Evolutionary conservation across 2,888 invertebrate genomes (phyloP).

Genomic region (Volucella zonaria): DNA sequence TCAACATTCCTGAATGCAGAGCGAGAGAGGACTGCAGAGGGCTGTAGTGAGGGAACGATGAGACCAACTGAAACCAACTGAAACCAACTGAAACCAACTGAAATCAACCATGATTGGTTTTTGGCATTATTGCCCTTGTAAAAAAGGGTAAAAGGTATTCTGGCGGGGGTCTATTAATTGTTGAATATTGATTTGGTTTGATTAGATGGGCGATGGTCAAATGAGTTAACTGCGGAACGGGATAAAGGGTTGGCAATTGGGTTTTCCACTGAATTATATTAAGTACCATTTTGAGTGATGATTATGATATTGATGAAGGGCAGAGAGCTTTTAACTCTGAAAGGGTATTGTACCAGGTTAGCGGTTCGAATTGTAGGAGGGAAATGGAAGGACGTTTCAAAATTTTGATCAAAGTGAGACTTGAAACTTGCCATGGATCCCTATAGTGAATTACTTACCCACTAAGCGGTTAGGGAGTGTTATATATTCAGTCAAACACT

Average conservation of each 20-base stretch:
- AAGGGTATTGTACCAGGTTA: too few species aligned
- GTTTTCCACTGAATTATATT: neutral
- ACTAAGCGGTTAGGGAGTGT: too few species aligned
- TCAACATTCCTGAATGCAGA: slow-evolving; percentile 38
- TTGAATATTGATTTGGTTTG: slow-evolving; percentile 60
- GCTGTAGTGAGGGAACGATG: too few species aligned
- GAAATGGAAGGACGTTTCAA: too few species aligned
- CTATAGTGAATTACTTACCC: too few species aligned
- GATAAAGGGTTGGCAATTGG: neutral
- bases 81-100: neutral
- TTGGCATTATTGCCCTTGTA: slow-evolving; percentile 27
- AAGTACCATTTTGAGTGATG: neutral
- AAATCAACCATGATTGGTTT: slow-evolving; percentile 36
- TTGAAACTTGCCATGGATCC: too few species aligned
- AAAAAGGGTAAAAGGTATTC: slow-evolving; percentile 34
- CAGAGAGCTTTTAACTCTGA: too few species aligned
- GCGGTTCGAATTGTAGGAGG: too few species aligned
- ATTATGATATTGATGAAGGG: too few species aligned
- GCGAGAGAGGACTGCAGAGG: neutral
- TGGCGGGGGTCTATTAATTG: slow-evolving; percentile 64
- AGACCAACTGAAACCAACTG: neutral
- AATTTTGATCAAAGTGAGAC: too few species aligned
- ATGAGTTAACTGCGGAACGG: slow-evolving; percentile 1
- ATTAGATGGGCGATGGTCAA: slow-evolving; percentile 37
- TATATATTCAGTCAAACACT: too few species aligned